Conservation (phyloP, 2,113 vertebrate species). For the Urocolius indicus region DNA sequence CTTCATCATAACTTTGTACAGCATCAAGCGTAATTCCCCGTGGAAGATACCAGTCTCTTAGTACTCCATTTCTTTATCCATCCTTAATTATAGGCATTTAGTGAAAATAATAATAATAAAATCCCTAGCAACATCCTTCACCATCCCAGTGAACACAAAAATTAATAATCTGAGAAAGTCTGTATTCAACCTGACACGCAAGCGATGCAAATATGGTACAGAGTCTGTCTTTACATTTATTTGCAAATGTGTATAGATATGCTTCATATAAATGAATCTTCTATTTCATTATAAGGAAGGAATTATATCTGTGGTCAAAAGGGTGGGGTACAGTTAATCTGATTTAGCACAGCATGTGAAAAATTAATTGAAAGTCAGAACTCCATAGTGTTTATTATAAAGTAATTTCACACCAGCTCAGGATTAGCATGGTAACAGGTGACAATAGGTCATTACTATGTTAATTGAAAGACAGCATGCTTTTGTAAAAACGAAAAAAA, state of each 20-base stretch:
- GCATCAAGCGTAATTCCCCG: neutral
- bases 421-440: conserved; percentile 81
- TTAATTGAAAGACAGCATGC: conserved; percentile 81
- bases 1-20: neutral
- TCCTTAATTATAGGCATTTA: conserved; percentile 38
- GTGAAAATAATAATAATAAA: conserved; percentile 53
- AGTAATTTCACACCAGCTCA: conserved; percentile 86
- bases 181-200: conserved; percentile 33
- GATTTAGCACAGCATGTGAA: conserved; percentile 83
- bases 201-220: conserved; percentile 59
- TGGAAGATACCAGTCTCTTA: neutral
- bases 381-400: conserved; percentile 84
- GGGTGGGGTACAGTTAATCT: conserved; percentile 79
- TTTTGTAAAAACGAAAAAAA: conserved; percentile 28
- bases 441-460: conserved; percentile 82
- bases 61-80: conserved; percentile 22
- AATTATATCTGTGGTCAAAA: conserved; percentile 80
- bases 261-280: conserved; percentile 81
- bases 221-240: conserved; percentile 77
- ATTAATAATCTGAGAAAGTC: conserved; percentile 67
- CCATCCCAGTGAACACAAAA: conserved; percentile 58
- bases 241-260: conserved; percentile 81
- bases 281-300: conserved; percentile 78
- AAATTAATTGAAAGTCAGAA: conserved; percentile 86
- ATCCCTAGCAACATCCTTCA: conserved; percentile 29